Evolutionary conservation across 2,113 vertebrate species (phyloP).

Genomic region (Tamias sibiricus): DNA sequence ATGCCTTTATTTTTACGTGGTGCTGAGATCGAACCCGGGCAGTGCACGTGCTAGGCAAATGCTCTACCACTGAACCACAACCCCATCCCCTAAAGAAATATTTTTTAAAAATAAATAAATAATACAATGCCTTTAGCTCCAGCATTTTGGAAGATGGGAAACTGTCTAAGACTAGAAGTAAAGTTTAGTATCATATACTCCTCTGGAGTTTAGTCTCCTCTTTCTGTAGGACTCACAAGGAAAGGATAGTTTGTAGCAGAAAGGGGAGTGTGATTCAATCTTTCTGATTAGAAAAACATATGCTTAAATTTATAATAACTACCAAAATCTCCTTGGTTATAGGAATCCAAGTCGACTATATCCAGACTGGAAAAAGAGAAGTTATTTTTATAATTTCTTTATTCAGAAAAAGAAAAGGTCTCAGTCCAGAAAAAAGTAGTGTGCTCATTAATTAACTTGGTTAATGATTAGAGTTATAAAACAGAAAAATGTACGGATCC

Average conservation of each 20-base stretch:
- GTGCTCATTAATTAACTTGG: not conserved
- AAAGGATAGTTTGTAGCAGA: not conserved
- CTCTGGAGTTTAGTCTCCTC: not conserved
- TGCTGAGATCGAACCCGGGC: too few species aligned
- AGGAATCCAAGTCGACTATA: constrained; percentile 37
- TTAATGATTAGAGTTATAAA: not conserved
- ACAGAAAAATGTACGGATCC: not conserved
- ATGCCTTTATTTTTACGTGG: too few species aligned
- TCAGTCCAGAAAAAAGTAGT: not conserved
- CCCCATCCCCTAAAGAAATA: too few species aligned
- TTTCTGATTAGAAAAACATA: constrained; percentile 51
- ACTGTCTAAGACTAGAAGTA: constrained; percentile 26
- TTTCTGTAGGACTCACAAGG: not conserved
- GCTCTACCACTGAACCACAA: too few species aligned
- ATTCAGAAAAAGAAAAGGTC: constrained; percentile 51
- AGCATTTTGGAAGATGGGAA: not conserved
- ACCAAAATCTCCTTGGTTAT: constrained; percentile 49
- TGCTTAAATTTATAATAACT: constrained; percentile 18
- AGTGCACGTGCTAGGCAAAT: too few species aligned
- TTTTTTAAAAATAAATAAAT: too few species aligned
- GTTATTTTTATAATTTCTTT: constrained; percentile 62
- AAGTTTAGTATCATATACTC: not conserved
- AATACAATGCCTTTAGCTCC: not conserved
- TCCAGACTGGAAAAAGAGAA: not conserved
- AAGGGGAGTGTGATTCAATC: constrained; percentile 28